These are phyloP conservation scores for Tolmerus cingulatus DNA, from an alignment of 2,888 invertebrate species.

Conservation along the genomic window DNA sequence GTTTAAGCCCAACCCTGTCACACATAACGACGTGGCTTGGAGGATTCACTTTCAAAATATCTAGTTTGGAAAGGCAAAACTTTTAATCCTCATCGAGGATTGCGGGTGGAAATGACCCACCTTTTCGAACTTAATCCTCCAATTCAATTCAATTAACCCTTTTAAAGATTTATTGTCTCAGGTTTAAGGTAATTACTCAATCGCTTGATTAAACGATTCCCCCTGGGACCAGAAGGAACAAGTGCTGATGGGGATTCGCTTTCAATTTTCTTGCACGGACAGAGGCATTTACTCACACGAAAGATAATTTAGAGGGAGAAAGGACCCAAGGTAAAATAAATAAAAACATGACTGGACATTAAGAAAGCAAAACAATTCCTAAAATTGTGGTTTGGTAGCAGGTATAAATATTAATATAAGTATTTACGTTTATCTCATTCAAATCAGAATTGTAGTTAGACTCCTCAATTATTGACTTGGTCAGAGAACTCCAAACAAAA, in stretches of 20 bases:
- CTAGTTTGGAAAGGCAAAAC: background rate
- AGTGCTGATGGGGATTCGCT: slow-evolving; percentile 16
- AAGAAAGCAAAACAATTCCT: background rate
- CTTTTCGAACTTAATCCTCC: background rate
- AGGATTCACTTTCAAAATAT: background rate
- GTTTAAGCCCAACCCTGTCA: background rate
- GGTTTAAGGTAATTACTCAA: slow-evolving; percentile 42
- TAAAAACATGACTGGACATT: background rate
- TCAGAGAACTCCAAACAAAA: background rate
- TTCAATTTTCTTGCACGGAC: background rate
- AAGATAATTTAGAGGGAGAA: background rate
- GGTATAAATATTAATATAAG: background rate
- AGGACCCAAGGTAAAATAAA: background rate
- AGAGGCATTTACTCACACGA: background rate
- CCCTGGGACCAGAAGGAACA: background rate
- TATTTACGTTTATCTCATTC: background rate
- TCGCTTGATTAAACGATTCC: slow-evolving; percentile 39
- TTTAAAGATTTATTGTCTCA: slow-evolving; percentile 38
- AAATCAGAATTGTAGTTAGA: background rate
- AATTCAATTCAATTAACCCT: slow-evolving; percentile 41
- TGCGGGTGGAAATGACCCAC: background rate
- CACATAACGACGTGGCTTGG: background rate
- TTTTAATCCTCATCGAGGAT: background rate
- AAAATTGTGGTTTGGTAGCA: background rate
- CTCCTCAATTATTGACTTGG: background rate